Conservation (phyloP, 2,797 vertebrate species). For the Stomatorhinus walkeri region DNA sequence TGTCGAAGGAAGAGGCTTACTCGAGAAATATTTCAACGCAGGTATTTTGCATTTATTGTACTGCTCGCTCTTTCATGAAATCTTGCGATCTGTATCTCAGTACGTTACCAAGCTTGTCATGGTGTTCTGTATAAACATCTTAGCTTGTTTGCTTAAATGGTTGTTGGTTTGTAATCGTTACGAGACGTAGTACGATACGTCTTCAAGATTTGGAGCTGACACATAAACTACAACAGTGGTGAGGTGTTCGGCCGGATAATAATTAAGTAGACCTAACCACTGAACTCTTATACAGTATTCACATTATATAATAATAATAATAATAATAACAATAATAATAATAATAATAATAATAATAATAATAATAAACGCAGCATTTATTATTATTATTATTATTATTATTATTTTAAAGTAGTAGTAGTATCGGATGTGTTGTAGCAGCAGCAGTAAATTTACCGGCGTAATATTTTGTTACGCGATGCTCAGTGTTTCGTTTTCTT, state of each 20-base stretch:
- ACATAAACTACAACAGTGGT: background rate
- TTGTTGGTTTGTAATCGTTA: background rate
- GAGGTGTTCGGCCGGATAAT: background rate
- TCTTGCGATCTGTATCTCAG: background rate
- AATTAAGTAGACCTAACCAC: background rate
- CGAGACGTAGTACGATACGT: background rate
- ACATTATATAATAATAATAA: background rate
- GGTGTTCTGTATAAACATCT: background rate
- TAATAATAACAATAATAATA: too few species aligned
- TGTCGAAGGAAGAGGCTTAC: conserved; percentile 32
- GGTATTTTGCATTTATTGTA: conserved; percentile 48
- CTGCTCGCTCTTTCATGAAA: background rate
- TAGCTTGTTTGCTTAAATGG: background rate
- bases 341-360: too few species aligned
- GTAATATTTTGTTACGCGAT: background rate
- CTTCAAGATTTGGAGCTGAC: background rate
- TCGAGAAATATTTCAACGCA: conserved; percentile 45
- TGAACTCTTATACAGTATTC: background rate
- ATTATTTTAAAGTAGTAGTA: background rate
- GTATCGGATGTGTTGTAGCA: background rate
- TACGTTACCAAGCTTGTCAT: background rate
- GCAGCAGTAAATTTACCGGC: background rate
- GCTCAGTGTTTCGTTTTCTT: background rate
- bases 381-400: background rate
- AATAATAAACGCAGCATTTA: background rate